Evolutionary conservation across 1,140 invertebrate species (phyloP).

Genomic region (Brevipalpus yothersi): DNA sequence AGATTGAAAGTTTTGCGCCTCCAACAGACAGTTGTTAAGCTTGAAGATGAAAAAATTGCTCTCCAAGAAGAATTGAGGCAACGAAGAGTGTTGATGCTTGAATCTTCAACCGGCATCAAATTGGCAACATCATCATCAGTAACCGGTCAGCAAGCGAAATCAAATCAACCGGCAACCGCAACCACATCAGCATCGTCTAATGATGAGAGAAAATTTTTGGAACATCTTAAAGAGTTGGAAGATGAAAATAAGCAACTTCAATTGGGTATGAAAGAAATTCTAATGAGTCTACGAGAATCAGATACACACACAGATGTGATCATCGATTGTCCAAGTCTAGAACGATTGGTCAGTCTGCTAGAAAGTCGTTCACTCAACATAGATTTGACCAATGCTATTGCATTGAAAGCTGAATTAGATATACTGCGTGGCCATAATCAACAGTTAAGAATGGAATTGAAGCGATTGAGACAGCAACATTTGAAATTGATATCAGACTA

Average conservation of each 20-base stretch:
- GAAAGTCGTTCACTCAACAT: constrained; percentile 3
- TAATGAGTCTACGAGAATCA: constrained; percentile 1
- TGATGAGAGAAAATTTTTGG: background rate
- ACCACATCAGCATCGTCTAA: background rate
- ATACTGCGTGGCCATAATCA: constrained; percentile 10
- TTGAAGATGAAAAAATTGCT: constrained; percentile 5
- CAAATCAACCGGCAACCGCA: background rate
- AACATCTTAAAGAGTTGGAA: constrained; percentile 2
- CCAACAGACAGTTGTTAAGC: background rate
- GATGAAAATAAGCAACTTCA: constrained; percentile 9
- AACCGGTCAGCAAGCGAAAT: background rate
- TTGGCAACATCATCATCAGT: background rate
- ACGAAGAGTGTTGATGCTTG: background rate
- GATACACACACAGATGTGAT: constrained; percentile 6
- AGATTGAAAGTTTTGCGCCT: background rate
- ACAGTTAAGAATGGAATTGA: constrained; percentile 8
- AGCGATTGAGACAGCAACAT: constrained; percentile 3
- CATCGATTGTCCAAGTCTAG: constrained; percentile 12
- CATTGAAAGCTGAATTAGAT: constrained; percentile 10
- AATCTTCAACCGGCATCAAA: too few relatives aligned
- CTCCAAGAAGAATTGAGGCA: background rate
- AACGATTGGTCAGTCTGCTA: constrained; percentile 5
- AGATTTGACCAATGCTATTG: constrained; percentile 6
- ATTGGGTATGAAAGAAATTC: constrained; percentile 12
- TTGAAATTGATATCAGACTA: constrained; percentile 5